phyloP scores from a whole-genome alignment of 1,140 invertebrate species.

The Caerostris extrusa region DNA sequence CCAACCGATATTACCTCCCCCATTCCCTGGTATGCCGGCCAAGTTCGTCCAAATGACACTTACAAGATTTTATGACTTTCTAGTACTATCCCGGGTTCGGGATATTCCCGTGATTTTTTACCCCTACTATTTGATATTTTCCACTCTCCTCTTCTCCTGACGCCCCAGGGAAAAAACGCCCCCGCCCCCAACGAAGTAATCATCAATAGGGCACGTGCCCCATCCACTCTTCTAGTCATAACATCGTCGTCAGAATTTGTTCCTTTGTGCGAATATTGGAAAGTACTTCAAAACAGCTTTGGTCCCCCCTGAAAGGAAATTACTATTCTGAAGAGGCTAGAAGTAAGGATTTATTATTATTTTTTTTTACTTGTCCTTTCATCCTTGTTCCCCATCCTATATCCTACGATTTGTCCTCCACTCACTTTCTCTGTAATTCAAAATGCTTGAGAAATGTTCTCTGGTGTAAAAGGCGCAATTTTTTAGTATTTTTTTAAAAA shows the following conservation, averaged over 20 bases:
- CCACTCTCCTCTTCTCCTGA: background rate
- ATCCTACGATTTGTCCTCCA: constrained; percentile 21
- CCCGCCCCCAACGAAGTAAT: constrained; percentile 16
- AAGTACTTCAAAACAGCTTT: constrained; percentile 78
- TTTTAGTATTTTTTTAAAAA: constrained; percentile 49
- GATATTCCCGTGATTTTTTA: constrained; percentile 56
- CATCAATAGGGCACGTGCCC: constrained; percentile 44
- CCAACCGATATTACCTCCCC: constrained; percentile 64
- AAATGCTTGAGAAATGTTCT: constrained; percentile 44
- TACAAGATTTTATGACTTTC: constrained; percentile 76
- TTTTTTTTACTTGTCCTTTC: background rate
- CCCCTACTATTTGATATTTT: constrained; percentile 66
- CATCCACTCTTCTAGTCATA: constrained; percentile 51
- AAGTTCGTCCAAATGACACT: constrained; percentile 71
- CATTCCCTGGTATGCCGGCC: constrained; percentile 22
- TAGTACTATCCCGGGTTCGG: constrained; percentile 70
- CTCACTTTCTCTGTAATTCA: background rate
- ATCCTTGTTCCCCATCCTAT: background rate
- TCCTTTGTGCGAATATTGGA: constrained; percentile 77
- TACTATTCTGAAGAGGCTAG: constrained; percentile 75
- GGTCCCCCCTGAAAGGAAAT: constrained; percentile 70
- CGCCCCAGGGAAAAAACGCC: constrained; percentile 12
- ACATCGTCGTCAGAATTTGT: constrained; percentile 73
- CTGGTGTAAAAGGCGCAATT: constrained; percentile 39
- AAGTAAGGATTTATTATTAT: constrained; percentile 44